These are phyloP conservation scores for Galeruca laticollis DNA, from an alignment of 2,888 invertebrate genomes.

Conservation along the genomic window DNA sequence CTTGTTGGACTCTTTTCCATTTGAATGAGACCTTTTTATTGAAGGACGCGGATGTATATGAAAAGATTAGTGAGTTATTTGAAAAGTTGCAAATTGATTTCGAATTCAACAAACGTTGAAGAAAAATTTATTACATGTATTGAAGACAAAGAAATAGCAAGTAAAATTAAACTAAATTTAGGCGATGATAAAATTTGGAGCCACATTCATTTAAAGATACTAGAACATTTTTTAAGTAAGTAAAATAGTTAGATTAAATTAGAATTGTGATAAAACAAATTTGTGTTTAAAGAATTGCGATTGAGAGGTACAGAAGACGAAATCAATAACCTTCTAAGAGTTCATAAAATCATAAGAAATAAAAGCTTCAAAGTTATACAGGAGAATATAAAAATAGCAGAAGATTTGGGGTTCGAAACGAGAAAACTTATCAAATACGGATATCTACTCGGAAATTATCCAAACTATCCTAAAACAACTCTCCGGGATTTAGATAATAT, in stretches of 20 bases:
- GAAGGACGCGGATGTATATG: constrained; percentile 41
- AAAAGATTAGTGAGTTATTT: constrained; percentile 50
- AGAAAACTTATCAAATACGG: constrained; percentile 71
- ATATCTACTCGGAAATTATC: constrained; percentile 72
- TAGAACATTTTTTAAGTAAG: constrained; percentile 59
- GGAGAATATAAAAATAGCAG: constrained; percentile 70
- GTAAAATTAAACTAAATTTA: constrained; percentile 26
- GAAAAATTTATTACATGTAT: constrained; percentile 60
- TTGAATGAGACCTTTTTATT: constrained; percentile 56
- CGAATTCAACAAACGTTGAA: constrained; percentile 62
- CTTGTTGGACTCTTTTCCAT: too few species aligned
- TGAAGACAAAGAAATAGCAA: constrained; percentile 42
- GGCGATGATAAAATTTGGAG: constrained; percentile 54
- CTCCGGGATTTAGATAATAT: constrained; percentile 70
- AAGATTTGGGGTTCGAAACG: constrained; percentile 70
- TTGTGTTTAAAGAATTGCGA: constrained; percentile 58
- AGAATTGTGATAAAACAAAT: background rate
- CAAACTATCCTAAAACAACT: constrained; percentile 71
- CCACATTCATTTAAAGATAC: constrained; percentile 56
- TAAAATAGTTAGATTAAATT: constrained; percentile 29
- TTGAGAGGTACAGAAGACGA: constrained; percentile 63
- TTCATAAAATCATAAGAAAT: constrained; percentile 62
- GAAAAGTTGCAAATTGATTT: constrained; percentile 64
- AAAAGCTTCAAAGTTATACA: constrained; percentile 69
- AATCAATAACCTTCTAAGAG: constrained; percentile 61